phyloP scores from a whole-genome alignment of 2,888 invertebrate species.

The Chromoteleia sp. region DNA sequence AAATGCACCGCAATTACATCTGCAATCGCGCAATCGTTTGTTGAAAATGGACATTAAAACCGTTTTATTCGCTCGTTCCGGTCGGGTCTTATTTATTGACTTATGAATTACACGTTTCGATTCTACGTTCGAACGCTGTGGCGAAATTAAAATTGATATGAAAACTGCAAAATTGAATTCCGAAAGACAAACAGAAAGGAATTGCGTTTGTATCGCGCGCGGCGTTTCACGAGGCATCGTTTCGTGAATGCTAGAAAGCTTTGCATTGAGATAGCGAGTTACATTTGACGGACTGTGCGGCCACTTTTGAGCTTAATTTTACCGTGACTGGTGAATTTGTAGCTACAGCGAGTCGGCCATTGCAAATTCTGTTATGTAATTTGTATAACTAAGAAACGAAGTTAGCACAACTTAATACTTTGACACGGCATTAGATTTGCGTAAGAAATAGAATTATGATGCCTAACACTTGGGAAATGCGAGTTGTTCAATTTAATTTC shows the following conservation, averaged over 20 bases:
- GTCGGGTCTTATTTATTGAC: slow-evolving; percentile 23
- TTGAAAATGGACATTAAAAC: slow-evolving; percentile 21
- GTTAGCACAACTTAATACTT: slow-evolving; percentile 47
- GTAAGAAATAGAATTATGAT: slow-evolving; percentile 37
- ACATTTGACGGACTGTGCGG: slow-evolving; percentile 19
- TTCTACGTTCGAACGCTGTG: background rate
- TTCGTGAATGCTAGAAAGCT: too few species aligned
- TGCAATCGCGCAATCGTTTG: slow-evolving; percentile 3
- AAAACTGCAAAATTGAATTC: background rate
- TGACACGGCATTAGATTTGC: slow-evolving; percentile 24
- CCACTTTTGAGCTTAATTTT: slow-evolving; percentile 19
- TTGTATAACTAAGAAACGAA: slow-evolving; percentile 44
- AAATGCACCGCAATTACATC: slow-evolving; percentile 2
- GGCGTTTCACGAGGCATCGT: too few species aligned
- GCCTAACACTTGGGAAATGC: background rate
- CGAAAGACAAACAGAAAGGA: too few species aligned
- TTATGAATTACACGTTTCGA: slow-evolving; percentile 1
- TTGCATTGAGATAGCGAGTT: slow-evolving; percentile 21
- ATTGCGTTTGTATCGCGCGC: too few species aligned
- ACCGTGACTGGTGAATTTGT: slow-evolving; percentile 26
- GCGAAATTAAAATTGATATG: background rate
- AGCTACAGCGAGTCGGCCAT: slow-evolving; percentile 34
- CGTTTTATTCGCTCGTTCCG: slow-evolving; percentile 1
- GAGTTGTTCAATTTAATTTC: slow-evolving; percentile 2
- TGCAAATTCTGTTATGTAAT: slow-evolving; percentile 40